Conservation (phyloP, 2,888 invertebrate species). For the Heterodera filipjevi region DNA sequence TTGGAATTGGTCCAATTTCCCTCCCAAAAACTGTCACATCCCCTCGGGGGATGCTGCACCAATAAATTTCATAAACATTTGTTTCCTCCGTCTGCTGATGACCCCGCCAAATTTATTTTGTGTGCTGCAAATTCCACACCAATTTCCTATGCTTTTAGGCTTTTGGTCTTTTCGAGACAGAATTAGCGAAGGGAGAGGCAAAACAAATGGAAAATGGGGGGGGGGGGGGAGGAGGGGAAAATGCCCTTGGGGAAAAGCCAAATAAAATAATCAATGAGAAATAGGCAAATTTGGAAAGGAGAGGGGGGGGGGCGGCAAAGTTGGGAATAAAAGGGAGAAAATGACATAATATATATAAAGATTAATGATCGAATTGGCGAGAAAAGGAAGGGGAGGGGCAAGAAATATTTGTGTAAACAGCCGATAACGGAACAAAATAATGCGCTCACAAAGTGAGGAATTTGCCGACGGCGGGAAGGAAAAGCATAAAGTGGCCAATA, state of each 20-base stretch:
- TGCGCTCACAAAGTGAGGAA: not conserved
- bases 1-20: not conserved
- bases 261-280: not conserved
- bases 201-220: not conserved
- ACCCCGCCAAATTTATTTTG: not conserved
- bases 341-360: no score
- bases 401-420: not conserved
- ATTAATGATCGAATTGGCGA: not conserved
- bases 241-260: not conserved
- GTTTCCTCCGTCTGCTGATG: not conserved
- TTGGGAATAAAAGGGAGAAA: not conserved
- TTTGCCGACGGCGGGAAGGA: not conserved
- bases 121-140: conserved; percentile 1
- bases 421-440: not conserved
- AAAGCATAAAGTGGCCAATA: conserved; percentile 7
- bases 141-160: conserved; percentile 8
- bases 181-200: not conserved
- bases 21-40: not conserved
- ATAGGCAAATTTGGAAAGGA: not conserved
- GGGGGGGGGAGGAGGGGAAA: not conserved
- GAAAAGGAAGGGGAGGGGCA: not conserved
- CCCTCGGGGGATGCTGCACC: not conserved
- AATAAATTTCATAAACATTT: conserved; percentile 29
- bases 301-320: no score
- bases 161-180: conserved; percentile 6